phyloP scores from a whole-genome alignment of 2,113 vertebrate genomes.

The Sinosuthora webbiana region DNA sequence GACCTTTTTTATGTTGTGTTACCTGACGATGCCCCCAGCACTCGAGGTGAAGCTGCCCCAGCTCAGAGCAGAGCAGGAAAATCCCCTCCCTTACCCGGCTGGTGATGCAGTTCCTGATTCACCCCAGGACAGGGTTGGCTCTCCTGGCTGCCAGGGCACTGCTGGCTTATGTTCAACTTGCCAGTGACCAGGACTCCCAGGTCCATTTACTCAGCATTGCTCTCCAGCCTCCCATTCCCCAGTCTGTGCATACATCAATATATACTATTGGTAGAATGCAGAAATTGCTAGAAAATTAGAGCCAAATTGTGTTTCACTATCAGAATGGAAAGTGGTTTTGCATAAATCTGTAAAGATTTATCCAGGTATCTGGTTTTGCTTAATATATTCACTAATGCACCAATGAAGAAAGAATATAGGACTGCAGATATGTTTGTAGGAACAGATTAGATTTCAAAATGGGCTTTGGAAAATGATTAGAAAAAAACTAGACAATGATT shows the following conservation, averaged over 20 bases:
- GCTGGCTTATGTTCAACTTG: rapidly evolving
- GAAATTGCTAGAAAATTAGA: neutral
- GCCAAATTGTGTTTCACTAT: neutral
- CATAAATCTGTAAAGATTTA: neutral
- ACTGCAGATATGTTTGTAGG: neutral
- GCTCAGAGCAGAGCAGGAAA: rapidly evolving
- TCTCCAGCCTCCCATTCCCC: neutral
- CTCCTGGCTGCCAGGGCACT: neutral
- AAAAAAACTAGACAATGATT: neutral
- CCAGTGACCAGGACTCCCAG: rapidly evolving
- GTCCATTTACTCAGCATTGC: rapidly evolving
- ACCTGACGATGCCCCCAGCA: neutral
- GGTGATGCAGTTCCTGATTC: neutral
- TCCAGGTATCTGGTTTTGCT: neutral
- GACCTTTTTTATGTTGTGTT: rapidly evolving
- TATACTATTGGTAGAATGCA: neutral
- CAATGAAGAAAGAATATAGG: neutral
- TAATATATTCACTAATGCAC: neutral
- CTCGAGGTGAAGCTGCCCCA: rapidly evolving
- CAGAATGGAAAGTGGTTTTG: neutral
- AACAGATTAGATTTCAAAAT: neutral
- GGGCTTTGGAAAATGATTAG: neutral
- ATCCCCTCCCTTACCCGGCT: rapidly evolving
- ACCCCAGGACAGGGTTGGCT: rapidly evolving
- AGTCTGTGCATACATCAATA: neutral